phyloP scores from a whole-genome alignment of 2,113 vertebrate species.

The Aegotheles bennettii region DNA sequence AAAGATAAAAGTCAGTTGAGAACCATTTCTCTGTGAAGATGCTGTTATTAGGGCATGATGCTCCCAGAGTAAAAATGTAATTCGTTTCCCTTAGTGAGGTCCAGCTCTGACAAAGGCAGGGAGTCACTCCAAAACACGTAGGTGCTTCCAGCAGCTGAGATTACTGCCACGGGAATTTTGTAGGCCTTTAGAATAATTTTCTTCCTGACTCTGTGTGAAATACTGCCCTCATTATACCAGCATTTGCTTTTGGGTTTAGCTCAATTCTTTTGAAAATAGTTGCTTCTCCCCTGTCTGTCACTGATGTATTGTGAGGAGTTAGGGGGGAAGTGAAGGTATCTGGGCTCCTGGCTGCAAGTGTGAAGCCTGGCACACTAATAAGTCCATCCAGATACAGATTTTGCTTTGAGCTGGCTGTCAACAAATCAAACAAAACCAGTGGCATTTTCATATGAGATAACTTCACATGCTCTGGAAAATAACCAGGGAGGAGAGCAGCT shows the following conservation, averaged over 20 bases:
- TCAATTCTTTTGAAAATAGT: neutral
- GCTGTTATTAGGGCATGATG: neutral
- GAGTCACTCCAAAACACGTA: neutral
- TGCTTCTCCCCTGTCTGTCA: neutral
- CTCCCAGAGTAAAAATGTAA: neutral
- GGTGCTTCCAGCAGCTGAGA: neutral
- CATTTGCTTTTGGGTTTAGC: neutral
- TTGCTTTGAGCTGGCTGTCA: neutral
- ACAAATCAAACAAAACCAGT: neutral
- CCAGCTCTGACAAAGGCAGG: neutral
- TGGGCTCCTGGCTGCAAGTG: neutral
- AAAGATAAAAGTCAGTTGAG: neutral
- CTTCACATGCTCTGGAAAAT: neutral
- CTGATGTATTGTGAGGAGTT: neutral
- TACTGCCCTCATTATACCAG: neutral
- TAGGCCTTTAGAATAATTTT: neutral
- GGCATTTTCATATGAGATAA: slow-evolving; percentile 25
- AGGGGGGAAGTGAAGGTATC: neutral
- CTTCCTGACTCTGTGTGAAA: neutral
- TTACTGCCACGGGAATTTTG: neutral
- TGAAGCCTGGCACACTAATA: slow-evolving; percentile 8
- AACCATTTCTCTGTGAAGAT: neutral
- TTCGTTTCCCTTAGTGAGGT: neutral
- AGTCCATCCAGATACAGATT: slow-evolving; percentile 25
- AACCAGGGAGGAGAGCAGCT: neutral